Base-by-base conservation (phyloP, 2,113 vertebrate species). In the Diadophis punctatus region DNA sequence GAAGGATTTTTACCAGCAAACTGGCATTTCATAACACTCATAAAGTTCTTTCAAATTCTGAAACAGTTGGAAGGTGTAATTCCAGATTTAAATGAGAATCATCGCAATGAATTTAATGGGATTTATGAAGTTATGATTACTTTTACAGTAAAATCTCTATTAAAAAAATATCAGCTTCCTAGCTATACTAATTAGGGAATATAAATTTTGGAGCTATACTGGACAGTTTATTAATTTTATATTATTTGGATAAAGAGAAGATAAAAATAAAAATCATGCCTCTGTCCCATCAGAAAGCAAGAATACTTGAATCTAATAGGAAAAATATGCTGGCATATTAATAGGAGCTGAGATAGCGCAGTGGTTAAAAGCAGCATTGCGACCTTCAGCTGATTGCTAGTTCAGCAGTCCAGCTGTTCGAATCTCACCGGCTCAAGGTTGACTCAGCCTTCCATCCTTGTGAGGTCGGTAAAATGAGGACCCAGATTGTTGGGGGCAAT, bases 311-410 rank as follows among this genome's bases (percentile, higher is more conserved):
- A 8, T 90, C 51, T 56, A 51, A 14, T 68, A 1, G 0, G 0
- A 92, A 16, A 90, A 85, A 60, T 30, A 39, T 58, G 55, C 20
- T 60, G 48, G 74, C 25, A 91, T 90, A 93, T 48, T 43, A 86
- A 9, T 16, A n/a, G n/a, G n/a, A n/a, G n/a, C n/a, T n/a, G n/a
- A n/a, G n/a, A n/a, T n/a, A n/a, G n/a, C n/a, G n/a, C n/a, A n/a
- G n/a, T n/a, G n/a, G n/a, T n/a, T n/a, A n/a, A n/a, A n/a, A n/a
- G n/a, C n/a, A n/a, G n/a, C n/a, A n/a, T n/a, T n/a, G n/a, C n/a
- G n/a, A n/a, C n/a, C n/a, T n/a, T n/a, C n/a, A n/a, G n/a, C n/a
- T n/a, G n/a, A n/a, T n/a, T n/a, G n/a, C n/a, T n/a, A n/a, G n/a
- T n/a, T n/a, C n/a, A n/a, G n/a, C n/a, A n/a, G n/a, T n/a, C n/a